A percentile compares a stretch with the other conserved stretches of the same genome.
These are phyloP conservation scores for Micrasema longulum DNA, from an alignment of 1,140 invertebrate species.

Conservation along the genomic window DNA sequence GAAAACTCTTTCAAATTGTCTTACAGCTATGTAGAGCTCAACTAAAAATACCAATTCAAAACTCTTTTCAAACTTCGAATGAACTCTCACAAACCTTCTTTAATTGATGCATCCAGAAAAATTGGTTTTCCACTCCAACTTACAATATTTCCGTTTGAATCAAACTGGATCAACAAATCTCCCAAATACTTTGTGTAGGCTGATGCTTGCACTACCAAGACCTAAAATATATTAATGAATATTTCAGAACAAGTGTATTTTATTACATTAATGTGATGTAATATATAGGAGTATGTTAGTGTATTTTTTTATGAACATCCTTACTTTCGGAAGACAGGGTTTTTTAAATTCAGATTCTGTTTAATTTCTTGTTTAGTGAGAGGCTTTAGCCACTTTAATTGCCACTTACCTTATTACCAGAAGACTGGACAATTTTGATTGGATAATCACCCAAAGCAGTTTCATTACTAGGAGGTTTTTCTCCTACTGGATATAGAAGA, in stretches of 20 bases:
- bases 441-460: conserved; percentile 74
- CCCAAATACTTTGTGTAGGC: conserved; percentile 82
- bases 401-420: conserved; percentile 61
- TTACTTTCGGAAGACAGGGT: too few species aligned
- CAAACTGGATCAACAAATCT: conserved; percentile 78
- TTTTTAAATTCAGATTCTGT: too few species aligned
- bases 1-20: too few species aligned
- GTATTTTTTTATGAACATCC: too few species aligned
- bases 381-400: too few species aligned
- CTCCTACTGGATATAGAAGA: conserved; percentile 73
- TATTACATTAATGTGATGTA: too few species aligned
- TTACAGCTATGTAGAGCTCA: too few species aligned
- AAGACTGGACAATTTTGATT: conserved; percentile 70
- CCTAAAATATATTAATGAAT: conserved; percentile 62
- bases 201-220: conserved; percentile 79
- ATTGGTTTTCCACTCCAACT: conserved; percentile 81
- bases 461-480: conserved; percentile 66
- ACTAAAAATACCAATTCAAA: too few species aligned
- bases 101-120: conserved; percentile 73
- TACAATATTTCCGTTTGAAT: conserved; percentile 76
- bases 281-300: too few species aligned
- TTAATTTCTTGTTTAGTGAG: too few species aligned
- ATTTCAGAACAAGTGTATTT: too few species aligned
- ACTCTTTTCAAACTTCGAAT: too few species aligned
- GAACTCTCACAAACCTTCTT: conserved; percentile 72